A percentile compares a stretch with the other conserved stretches of the same genome.
phyloP scores from a whole-genome alignment of 2,797 vertebrate species.

The Nyctalus aviator region DNA sequence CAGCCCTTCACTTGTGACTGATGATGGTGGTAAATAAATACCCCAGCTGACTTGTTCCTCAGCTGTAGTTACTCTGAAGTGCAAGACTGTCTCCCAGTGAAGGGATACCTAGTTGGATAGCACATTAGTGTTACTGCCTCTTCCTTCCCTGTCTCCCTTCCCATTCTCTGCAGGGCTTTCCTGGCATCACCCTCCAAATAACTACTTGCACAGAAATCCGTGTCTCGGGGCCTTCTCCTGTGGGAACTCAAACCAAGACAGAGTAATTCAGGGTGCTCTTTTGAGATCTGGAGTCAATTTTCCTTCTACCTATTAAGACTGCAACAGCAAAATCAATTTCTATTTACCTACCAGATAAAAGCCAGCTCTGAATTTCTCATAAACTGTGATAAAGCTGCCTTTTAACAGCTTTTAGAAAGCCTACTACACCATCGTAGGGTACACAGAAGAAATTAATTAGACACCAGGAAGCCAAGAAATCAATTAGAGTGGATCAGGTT shows the following conservation, averaged over 20 bases:
- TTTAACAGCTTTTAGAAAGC: constrained; percentile 62
- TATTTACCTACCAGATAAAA: constrained; percentile 62
- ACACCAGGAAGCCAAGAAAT: constrained; percentile 72
- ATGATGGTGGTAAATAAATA: neutral
- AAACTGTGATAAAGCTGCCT: neutral
- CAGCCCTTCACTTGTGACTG: neutral
- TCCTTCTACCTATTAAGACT: constrained; percentile 16
- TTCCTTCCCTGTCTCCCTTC: neutral
- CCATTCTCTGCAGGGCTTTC: neutral
- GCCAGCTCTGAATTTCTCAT: constrained; percentile 49
- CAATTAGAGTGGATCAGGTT: constrained; percentile 70
- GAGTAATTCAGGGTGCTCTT: neutral
- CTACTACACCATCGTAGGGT: constrained; percentile 22
- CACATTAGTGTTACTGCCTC: neutral
- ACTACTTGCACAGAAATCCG: neutral
- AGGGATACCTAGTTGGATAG: neutral
- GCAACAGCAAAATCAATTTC: constrained; percentile 67
- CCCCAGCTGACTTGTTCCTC: neutral
- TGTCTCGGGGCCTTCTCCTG: neutral
- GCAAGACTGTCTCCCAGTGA: neutral
- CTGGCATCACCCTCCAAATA: neutral
- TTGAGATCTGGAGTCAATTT: neutral
- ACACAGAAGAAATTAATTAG: constrained; percentile 66
- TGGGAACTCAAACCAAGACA: neutral
- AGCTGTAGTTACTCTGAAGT: neutral